phyloP scores from a whole-genome alignment of 2,113 vertebrate genomes.

The Chloebia gouldiae region DNA sequence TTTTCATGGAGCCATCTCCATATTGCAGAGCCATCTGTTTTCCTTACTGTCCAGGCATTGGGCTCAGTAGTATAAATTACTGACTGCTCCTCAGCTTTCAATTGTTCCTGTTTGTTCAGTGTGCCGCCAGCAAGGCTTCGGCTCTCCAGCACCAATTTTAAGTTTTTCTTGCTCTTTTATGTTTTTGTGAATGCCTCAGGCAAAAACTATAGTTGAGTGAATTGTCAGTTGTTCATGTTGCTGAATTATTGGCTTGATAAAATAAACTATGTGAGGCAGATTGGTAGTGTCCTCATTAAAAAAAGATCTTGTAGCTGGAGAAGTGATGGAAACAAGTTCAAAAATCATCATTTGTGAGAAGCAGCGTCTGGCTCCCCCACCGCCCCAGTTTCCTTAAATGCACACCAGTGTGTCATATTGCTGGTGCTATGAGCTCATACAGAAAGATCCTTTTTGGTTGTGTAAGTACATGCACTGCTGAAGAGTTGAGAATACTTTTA shows the following conservation, averaged over 20 bases:
- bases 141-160: conserved; percentile 44
- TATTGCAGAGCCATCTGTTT: conserved; percentile 63
- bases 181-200: conserved; percentile 27
- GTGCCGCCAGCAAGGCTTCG: conserved; percentile 21
- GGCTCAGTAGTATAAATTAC: conserved; percentile 29
- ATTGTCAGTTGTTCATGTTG: conserved; percentile 50
- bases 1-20: conserved; percentile 34
- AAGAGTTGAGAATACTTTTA: background rate
- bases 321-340: background rate
- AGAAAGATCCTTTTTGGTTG: background rate
- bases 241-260: conserved; percentile 14
- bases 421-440: background rate
- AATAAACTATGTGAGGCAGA: background rate
- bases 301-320: background rate
- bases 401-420: background rate
- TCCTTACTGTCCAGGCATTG: conserved; percentile 33
- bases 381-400: conserved; percentile 30
- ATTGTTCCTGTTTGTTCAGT: conserved; percentile 44
- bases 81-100: background rate
- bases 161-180: conserved; percentile 60
- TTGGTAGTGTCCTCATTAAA: background rate
- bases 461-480: background rate
- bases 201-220: conserved; percentile 47
- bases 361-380: background rate
- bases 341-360: background rate